Percentiles rank a stretch among this genome's conserved stretches.
These are phyloP conservation scores for Kryptolebias ocellatus DNA, from an alignment of 2,797 vertebrate species.

Conservation along the genomic window DNA sequence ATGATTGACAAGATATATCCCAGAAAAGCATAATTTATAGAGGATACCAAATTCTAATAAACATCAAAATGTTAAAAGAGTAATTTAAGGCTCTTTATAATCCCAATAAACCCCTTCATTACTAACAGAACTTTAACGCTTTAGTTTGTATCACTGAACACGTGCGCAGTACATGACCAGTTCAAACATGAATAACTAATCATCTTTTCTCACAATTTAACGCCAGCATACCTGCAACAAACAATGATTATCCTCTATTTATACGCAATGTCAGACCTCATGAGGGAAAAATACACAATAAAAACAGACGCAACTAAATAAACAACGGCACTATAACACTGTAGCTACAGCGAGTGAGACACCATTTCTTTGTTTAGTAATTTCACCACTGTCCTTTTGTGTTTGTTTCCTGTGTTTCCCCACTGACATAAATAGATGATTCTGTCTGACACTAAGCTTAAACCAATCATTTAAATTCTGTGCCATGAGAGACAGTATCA, in stretches of 20 bases:
- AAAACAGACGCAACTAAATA: not conserved
- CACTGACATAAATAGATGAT: not conserved
- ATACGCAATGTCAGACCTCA: not conserved
- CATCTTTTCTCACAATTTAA: too few species aligned
- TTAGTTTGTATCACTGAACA: too few species aligned
- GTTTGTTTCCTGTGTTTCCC: not conserved
- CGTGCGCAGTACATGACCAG: too few species aligned
- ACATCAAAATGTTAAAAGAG: not conserved
- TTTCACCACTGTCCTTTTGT: not conserved
- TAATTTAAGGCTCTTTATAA: too few species aligned
- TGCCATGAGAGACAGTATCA: not conserved
- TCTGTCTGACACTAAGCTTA: not conserved
- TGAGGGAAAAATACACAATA: not conserved
- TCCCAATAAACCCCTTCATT: too few species aligned
- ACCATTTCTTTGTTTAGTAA: too few species aligned
- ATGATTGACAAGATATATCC: not conserved
- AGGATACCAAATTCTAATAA: not conserved
- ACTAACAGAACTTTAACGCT: too few species aligned
- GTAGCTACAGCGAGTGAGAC: not conserved
- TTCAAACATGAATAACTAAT: too few species aligned
- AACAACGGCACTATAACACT: not conserved
- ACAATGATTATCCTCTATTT: not conserved
- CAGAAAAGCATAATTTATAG: not conserved
- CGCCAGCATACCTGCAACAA: too few species aligned
- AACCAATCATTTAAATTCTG: not conserved